Evolutionary conservation across 2,888 invertebrate genomes (phyloP), one percentile per base, ranked within the genome.

Genomic region (Tetragonisca angustula): DNA sequence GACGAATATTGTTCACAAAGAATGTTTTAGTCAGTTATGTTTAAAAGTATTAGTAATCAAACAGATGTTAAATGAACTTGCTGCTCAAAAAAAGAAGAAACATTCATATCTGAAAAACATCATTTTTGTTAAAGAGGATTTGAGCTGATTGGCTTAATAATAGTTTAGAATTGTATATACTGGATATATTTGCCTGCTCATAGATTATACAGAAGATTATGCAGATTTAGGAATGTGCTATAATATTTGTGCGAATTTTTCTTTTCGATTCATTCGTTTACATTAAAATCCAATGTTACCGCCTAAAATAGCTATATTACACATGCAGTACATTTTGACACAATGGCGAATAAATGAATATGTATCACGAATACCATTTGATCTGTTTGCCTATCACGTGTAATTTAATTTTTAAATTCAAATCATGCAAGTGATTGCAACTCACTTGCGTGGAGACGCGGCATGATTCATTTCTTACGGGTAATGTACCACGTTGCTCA

Each of bases 401-500:
- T 56, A 17, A 72, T n/a, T 52, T 19, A n/a, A 86, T 64, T 69
- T 76, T 72, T 11, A 59, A 43, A 83, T 84, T 74, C 21, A 64
- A 74, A 76, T 85, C 76, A 17, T 59, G 59, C 65, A 68, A 72
- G 13, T 54, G 50, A 27, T 76, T 77, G 56, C 72, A 56, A 79
- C 78, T 75, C 75, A 83, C 67, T 81, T 69, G 83, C 84, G 77
- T 79, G 71, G 65, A 75, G 64, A 77, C 64, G 52, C 76, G 52
- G 76, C 17, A 59, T 89, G 89, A 89, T 84, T 89, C 89, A 89
- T 80, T 84, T 84, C 84, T 85, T 75, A 68, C 78, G 82, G 80
- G 65, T 87, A 83, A 88, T 79, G 75, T 75, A 77, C 79, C 54
- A 49, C 70, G 79, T 36, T 61, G 76, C 32, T 80, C 74, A 76